Evolutionary conservation across 2,888 invertebrate genomes (phyloP), one percentile per base, ranked within the genome.

Genomic region (Drosophila subsilvestris): DNA sequence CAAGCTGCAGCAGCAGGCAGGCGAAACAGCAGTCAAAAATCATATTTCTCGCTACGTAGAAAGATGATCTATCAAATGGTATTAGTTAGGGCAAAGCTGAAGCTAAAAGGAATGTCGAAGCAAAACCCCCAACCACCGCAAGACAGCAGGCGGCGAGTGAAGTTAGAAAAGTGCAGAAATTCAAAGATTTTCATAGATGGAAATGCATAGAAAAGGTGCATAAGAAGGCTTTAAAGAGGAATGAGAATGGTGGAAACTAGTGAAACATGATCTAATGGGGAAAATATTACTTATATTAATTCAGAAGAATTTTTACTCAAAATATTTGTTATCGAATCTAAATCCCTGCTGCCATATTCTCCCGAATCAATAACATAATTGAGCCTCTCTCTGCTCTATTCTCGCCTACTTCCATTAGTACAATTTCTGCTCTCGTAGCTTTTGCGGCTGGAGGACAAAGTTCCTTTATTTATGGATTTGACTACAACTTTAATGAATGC

Each of bases 401-500:
- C 37, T 17, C 9, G 8, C 29, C 14, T 27, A 32, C 27, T 37
- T 48, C 44, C 66, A 54, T 55, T 55, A 55, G 47, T n/a, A 12
- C 48, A 58, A 44, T 57, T 47, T 22, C 22, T 44, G 50, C 42
- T 43, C 49, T 59, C 54, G 18, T 56, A 68, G 47, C 29, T 65
- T 57, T 56, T 61, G 53, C 50, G 56, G 50, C 48, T 42, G 42
- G 37, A n/a, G 14, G 37, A n/a, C n/a, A 44, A 56, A 44, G 54
- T 25, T 47, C 47, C 25, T 59, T 48, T 61, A 54, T 50, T 59
- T 75, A 69, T 75, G 59, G 55, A 62, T 73, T 58, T 63, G 63
- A 29, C 68, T 47, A 55, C 47, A 69, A 73, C 76, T 78, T 79
- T 73, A 79, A 80, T 74, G 63, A 74, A 74, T 61, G 54, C 49